phyloP scores from a whole-genome alignment of 2,113 vertebrate genomes.

The Trogon melanurus region DNA sequence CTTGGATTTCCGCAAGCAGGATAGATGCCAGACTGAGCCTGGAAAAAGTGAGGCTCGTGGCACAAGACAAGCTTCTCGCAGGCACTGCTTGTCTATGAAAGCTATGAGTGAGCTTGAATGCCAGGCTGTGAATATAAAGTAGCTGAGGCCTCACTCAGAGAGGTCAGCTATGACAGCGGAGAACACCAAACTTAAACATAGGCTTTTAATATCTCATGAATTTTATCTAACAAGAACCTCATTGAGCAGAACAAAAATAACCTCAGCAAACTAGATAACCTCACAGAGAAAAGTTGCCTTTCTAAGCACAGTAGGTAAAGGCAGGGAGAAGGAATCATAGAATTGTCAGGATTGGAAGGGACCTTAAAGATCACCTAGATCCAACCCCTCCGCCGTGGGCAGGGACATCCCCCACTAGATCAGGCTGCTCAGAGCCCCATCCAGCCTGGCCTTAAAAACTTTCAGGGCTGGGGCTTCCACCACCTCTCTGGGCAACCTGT shows the following conservation, averaged over 20 bases:
- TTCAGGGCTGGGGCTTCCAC: too few relatives aligned
- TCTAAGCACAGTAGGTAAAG: background rate
- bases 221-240: background rate
- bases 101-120: background rate
- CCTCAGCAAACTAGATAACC: background rate
- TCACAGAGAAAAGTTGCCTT: background rate
- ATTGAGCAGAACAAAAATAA: background rate
- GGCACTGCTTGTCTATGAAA: background rate
- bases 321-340: background rate
- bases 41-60: background rate
- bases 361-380: too few relatives aligned
- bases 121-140: background rate
- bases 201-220: background rate
- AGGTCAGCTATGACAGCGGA: background rate
- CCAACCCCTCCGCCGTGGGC: too few relatives aligned
- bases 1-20: background rate
- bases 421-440: too few relatives aligned
- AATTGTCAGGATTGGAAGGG: too few relatives aligned
- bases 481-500: too few relatives aligned
- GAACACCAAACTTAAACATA: background rate
- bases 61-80: background rate
- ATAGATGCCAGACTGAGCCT: background rate
- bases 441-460: too few relatives aligned
- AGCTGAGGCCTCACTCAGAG: background rate
- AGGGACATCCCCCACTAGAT: too few relatives aligned